phyloP scores from a whole-genome alignment of 2,797 vertebrate species.

The Falco naumanni region DNA sequence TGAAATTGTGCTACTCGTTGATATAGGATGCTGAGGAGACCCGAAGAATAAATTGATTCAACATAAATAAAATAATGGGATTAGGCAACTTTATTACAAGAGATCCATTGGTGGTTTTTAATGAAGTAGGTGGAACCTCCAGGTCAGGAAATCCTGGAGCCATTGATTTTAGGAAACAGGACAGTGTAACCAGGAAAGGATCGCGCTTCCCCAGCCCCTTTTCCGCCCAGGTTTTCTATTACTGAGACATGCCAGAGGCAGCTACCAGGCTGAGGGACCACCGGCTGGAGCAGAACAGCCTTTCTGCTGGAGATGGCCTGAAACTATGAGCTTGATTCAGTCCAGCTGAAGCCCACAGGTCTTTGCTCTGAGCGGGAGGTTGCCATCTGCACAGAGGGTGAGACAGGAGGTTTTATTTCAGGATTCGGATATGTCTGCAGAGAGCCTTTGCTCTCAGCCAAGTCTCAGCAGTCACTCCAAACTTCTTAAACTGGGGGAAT shows the following conservation, averaged over 20 bases:
- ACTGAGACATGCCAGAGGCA: not conserved
- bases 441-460: not conserved
- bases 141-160: not conserved
- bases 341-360: not conserved
- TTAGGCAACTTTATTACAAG: conserved; percentile 27
- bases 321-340: not conserved
- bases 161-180: not conserved
- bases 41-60: not conserved
- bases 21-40: conserved; percentile 38
- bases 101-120: conserved; percentile 17
- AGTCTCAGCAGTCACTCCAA: fast-evolving
- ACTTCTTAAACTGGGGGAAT: not conserved
- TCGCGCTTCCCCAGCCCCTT: not conserved
- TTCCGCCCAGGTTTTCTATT: not conserved
- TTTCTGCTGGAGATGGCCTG: not conserved
- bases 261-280: not conserved
- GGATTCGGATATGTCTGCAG: not conserved
- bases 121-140: not conserved
- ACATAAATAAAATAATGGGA: conserved; percentile 48
- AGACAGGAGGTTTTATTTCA: not conserved
- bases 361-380: not conserved
- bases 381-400: not conserved
- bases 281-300: not conserved
- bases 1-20: not conserved
- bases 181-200: not conserved